Evolutionary conservation across 2,888 invertebrate genomes (phyloP).

Genomic region (Eilema griseolum): DNA sequence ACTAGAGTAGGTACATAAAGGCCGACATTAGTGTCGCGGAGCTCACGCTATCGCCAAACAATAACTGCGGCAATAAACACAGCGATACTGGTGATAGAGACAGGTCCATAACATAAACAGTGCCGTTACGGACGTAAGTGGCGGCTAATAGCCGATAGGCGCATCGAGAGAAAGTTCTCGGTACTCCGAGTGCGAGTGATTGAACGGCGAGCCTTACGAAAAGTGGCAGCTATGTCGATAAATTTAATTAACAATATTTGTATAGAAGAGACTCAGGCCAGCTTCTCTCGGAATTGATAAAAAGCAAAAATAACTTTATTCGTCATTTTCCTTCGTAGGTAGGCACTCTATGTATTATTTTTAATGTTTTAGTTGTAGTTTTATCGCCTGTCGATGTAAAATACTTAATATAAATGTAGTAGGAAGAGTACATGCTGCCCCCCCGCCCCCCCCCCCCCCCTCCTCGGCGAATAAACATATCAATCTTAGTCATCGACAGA

Average conservation of each 20-base stretch:
- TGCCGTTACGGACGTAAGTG: slow-evolving; percentile 13
- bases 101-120: slow-evolving; percentile 13
- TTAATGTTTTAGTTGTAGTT: no score
- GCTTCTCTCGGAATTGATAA: slow-evolving; percentile 1
- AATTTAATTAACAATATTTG: slow-evolving; percentile 13
- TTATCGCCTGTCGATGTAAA: no score
- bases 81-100: not conserved
- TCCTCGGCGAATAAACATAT: slow-evolving; percentile 3
- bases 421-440: not conserved
- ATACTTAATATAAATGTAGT: no score
- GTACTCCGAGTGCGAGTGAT: slow-evolving; percentile 5
- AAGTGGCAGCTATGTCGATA: not conserved
- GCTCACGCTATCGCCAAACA: not conserved
- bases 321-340: no score
- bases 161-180: slow-evolving; percentile 11
- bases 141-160: slow-evolving; percentile 8
- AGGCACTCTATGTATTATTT: no score
- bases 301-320: not conserved
- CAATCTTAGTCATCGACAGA: slow-evolving; percentile 15
- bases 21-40: not conserved
- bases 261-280: not conserved
- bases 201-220: not conserved
- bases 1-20: not conserved
- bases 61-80: not conserved
- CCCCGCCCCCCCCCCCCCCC: not conserved